Conservation (phyloP, 2,113 vertebrate species). For the Papio anubis region DNA sequence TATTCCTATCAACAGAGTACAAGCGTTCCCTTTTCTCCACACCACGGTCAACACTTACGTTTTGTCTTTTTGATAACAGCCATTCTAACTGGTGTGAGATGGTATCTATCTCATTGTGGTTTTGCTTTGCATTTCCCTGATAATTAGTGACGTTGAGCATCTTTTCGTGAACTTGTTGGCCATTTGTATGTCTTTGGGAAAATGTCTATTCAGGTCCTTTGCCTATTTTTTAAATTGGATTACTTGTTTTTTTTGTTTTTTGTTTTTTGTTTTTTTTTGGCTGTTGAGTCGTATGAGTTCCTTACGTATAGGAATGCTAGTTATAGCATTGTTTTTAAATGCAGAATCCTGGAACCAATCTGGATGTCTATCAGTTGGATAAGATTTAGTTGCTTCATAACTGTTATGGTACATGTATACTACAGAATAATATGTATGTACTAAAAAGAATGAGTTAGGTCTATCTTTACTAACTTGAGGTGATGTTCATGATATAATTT, state of each 20-base stretch:
- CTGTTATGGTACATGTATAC: neutral
- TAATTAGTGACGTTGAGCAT: neutral
- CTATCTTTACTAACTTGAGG: neutral
- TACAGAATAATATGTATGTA: neutral
- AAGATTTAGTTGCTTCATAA: neutral
- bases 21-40: neutral
- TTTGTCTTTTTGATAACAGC: neutral
- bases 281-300: neutral
- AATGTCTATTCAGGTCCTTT: neutral
- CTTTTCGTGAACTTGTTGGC: neutral
- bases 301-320: neutral
- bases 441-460: slow-evolving; percentile 20
- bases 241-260: neutral
- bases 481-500: neutral
- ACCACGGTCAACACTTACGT: neutral
- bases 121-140: neutral
- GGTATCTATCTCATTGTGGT: neutral
- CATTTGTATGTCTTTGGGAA: neutral
- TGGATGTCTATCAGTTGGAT: neutral
- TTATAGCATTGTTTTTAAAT: slow-evolving; percentile 6
- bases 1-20: neutral
- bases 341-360: neutral
- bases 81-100: neutral
- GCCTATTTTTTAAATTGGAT: neutral
- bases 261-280: neutral